Evolutionary conservation across 2,888 invertebrate species (phyloP).

Genomic region (Nasonovia ribisnigri): DNA sequence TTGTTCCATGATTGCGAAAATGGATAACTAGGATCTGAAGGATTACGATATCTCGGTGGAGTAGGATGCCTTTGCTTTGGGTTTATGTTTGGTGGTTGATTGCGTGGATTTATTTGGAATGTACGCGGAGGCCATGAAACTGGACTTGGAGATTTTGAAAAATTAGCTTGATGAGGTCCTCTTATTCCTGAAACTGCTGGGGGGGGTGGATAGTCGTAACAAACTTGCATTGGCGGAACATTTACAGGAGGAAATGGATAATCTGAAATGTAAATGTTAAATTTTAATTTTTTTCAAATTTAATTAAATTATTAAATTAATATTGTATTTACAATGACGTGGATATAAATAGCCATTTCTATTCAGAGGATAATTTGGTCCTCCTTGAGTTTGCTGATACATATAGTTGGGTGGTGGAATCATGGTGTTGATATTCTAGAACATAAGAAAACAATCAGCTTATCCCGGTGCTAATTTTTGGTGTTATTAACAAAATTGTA

Average conservation of each 20-base stretch:
- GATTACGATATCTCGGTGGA: conserved; percentile 49
- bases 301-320: neutral
- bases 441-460: neutral
- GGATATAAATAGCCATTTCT: conserved; percentile 61
- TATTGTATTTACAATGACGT: conserved; percentile 52
- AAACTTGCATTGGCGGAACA: conserved; percentile 62
- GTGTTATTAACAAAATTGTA: neutral
- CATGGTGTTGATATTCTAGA: conserved; percentile 63
- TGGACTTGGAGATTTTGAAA: conserved; percentile 56
- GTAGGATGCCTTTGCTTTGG: conserved; percentile 56
- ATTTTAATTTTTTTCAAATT: neutral
- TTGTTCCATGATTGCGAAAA: conserved; percentile 57
- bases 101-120: conserved; percentile 59
- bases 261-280: conserved; percentile 3
- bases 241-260: conserved; percentile 59
- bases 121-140: conserved; percentile 53
- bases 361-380: conserved; percentile 55
- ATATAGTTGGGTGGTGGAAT: conserved; percentile 62
- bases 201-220: conserved; percentile 56
- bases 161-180: conserved; percentile 51
- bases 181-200: conserved; percentile 31
- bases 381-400: conserved; percentile 62
- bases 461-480: neutral
- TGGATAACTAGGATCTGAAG: conserved; percentile 42
- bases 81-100: conserved; percentile 45